Percentiles rank a stretch among this genome's conserved stretches.
These are phyloP conservation scores for Opisthograptis luteolata DNA, from an alignment of 2,888 invertebrate genomes.

Conservation along the genomic window DNA sequence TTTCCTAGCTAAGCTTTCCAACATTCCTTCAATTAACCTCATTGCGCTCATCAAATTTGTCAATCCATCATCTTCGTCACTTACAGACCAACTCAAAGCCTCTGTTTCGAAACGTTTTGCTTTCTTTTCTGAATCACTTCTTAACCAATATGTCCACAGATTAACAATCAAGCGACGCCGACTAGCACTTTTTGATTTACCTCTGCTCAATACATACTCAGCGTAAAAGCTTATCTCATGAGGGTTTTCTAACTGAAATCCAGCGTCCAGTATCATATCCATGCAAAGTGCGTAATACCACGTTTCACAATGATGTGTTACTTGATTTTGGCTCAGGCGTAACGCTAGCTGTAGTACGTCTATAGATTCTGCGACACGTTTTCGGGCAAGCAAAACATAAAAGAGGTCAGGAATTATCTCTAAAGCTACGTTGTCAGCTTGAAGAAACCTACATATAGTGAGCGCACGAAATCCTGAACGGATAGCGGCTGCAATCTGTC, in stretches of 20 bases:
- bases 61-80: slow-evolving; percentile 57
- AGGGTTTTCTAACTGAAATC: slow-evolving; percentile 79
- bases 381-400: slow-evolving; percentile 67
- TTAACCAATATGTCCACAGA: slow-evolving; percentile 76
- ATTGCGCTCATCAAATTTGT: slow-evolving; percentile 63
- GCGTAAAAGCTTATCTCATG: slow-evolving; percentile 72
- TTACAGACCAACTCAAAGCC: slow-evolving; percentile 61
- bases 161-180: slow-evolving; percentile 64
- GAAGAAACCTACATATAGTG: slow-evolving; percentile 69
- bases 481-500: slow-evolving; percentile 56
- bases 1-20: slow-evolving; percentile 76
- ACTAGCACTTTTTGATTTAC: slow-evolving; percentile 51
- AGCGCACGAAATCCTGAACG: slow-evolving; percentile 72
- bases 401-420: slow-evolving; percentile 76
- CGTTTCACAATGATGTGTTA: slow-evolving; percentile 60
- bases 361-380: slow-evolving; percentile 78
- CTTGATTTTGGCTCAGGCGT: slow-evolving; percentile 47
- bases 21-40: slow-evolving; percentile 74
- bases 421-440: slow-evolving; percentile 65
- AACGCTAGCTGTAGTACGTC: slow-evolving; percentile 69
- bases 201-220: slow-evolving; percentile 55
- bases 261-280: slow-evolving; percentile 83
- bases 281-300: slow-evolving; percentile 85
- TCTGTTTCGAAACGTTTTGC: slow-evolving; percentile 71
- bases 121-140: slow-evolving; percentile 60